A percentile compares a stretch with the other conserved stretches of the same genome.
phyloP scores from a whole-genome alignment of 2,888 invertebrate genomes.

The Bembecia ichneumoniformis region DNA sequence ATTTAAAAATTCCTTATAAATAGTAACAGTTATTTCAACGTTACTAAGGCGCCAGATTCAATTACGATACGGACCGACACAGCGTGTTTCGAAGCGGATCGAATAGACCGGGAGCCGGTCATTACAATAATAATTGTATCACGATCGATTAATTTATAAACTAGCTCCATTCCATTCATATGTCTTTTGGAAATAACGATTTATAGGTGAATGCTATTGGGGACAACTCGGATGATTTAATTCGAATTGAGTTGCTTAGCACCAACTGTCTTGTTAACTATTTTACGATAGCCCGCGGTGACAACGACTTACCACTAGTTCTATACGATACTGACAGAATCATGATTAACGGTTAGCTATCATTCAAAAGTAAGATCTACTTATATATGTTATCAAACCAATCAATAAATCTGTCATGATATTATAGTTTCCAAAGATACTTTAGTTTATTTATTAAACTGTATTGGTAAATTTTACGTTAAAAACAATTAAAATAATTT shows the following conservation, averaged over 20 bases:
- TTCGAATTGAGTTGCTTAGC: not conserved
- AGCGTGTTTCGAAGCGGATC: conserved; percentile 20
- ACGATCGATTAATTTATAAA: conserved; percentile 63
- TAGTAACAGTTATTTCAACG: not conserved
- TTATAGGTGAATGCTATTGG: conserved; percentile 21
- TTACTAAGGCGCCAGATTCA: conserved; percentile 44
- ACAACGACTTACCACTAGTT: no score
- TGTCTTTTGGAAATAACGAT: conserved; percentile 29
- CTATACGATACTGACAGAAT: conserved; percentile 1
- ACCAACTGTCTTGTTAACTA: no score
- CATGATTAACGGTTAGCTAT: not conserved
- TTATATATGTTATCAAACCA: no score
- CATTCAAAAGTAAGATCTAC: no score
- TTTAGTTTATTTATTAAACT: no score
- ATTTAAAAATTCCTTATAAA: not conserved
- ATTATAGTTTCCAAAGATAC: no score
- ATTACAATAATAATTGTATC: conserved; percentile 64
- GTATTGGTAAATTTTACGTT: no score
- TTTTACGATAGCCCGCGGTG: no score
- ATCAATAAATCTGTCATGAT: no score
- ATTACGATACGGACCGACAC: conserved; percentile 45
- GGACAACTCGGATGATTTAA: conserved; percentile 1
- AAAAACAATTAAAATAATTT: no score
- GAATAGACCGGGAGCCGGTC: conserved; percentile 45
- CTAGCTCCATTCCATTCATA: conserved; percentile 40